A percentile compares a stretch with the other conserved stretches of the same genome.
phyloP scores from a whole-genome alignment of 1,140 invertebrate species.

The Hylaeus anthracinus region DNA sequence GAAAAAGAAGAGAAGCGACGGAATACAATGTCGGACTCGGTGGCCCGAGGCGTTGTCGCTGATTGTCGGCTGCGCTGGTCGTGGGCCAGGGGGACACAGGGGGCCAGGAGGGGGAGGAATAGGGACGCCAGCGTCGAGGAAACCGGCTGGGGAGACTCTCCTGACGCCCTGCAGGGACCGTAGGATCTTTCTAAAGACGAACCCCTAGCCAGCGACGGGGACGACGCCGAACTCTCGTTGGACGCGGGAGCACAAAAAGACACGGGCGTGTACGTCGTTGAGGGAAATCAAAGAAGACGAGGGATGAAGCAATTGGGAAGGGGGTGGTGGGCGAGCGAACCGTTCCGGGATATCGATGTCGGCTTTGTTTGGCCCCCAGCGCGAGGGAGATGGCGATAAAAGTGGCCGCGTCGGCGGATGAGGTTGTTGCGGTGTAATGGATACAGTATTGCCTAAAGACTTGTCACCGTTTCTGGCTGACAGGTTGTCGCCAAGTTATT shows the following conservation, averaged over 20 bases:
- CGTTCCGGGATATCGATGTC: conserved; percentile 4
- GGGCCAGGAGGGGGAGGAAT: not conserved
- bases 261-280: not conserved
- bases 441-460: too few species aligned
- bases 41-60: conserved; percentile 48
- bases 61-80: conserved; percentile 46
- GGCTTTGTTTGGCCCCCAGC: not conserved
- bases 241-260: not conserved
- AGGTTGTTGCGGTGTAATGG: not conserved
- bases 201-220: not conserved
- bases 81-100: not conserved
- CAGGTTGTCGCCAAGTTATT: too few species aligned
- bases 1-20: conserved; percentile 14
- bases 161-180: conserved; percentile 3
- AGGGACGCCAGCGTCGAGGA: conserved; percentile 10
- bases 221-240: not conserved
- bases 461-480: too few species aligned
- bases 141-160: conserved; percentile 16
- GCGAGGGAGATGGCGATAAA: not conserved
- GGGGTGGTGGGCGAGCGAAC: not conserved
- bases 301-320: too few species aligned
- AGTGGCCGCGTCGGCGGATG: not conserved
- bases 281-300: conserved; percentile 16
- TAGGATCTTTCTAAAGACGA: conserved; percentile 23
- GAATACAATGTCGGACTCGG: conserved; percentile 41